Evolutionary conservation across 1,140 invertebrate genomes (phyloP), one percentile per base, ranked within the genome.

Genomic region (Achatina immaculata): DNA sequence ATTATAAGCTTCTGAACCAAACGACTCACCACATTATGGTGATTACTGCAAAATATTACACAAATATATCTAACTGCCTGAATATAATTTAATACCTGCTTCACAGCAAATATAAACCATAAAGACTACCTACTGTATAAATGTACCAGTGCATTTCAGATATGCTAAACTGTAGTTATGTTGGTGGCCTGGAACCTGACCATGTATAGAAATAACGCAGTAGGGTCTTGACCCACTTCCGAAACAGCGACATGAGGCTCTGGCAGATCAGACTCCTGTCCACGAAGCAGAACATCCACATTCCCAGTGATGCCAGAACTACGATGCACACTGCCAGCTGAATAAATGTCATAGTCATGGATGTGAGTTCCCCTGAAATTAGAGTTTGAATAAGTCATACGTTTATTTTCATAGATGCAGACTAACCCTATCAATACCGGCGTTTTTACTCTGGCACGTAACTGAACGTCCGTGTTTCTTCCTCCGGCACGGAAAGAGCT

Each of bases 261-360:
- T 66, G 58, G 31, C 62, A 68, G 24, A 9, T 24, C 21, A 48
- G 36, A 1, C 76, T 43, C 34, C 31, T 45, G 40, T 69, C 43
- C 14, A 78, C 0, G 9, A 42, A 78, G 34, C 65, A 78, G 76
- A 28, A 78, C 62, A 78, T 14, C 62, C 76, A 68, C 65, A 78
- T 45, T 31, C 76, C 62, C 24, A 78, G 2, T 11, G 76, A 42
- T 6, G 28, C 65, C 24, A 78, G 7, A 38, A 78, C 45, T 7
- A 66, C 36, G n/a, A 78, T 24, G 34, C 62, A 78, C n/a, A 78
- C 16, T 16, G 76, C 24, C 40, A 69, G 31, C 1, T 42, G 2
- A 21, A 78, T 7, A 38, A 78, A 31, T 42, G 65, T 78, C 38
- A 68, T 9, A 7, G 38, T 69, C 21, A 78, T 2, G n/a, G 62